Conservation (phyloP, 1,140 invertebrate genomes). For the Drosophila melanogaster region Release_6_plus_ISO1_MT NT_033777.3:14721001-14721500, state of each 20-base stretch:
- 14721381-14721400: slow-evolving; percentile 28
- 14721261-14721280: slow-evolving; percentile 67
- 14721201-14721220: slow-evolving; percentile 37
- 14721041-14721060: too few relatives aligned
- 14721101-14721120: not conserved
- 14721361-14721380: slow-evolving; percentile 76
- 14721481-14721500: slow-evolving; percentile 17
- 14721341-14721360: slow-evolving; percentile 77
- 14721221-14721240: slow-evolving; percentile 57
- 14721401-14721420: slow-evolving; percentile 40
- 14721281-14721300: slow-evolving; percentile 77
- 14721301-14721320: slow-evolving; percentile 78
- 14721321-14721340: slow-evolving; percentile 82
- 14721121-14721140: slow-evolving; percentile 30
- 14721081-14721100: too few relatives aligned
- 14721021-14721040: too few relatives aligned
- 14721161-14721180: slow-evolving; percentile 47
- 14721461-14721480: slow-evolving; percentile 56
- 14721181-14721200: slow-evolving; percentile 65
- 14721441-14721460: slow-evolving; percentile 59
- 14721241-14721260: slow-evolving; percentile 58
- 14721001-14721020: not conserved
- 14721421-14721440: slow-evolving; percentile 43
- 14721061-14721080: not conserved
- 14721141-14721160: slow-evolving; percentile 25